A percentile compares a stretch with the other conserved stretches of the same genome.
These are phyloP conservation scores for Gastracanthus pulcherrimus DNA, from an alignment of 2,888 invertebrate species.

Conservation along the genomic window DNA sequence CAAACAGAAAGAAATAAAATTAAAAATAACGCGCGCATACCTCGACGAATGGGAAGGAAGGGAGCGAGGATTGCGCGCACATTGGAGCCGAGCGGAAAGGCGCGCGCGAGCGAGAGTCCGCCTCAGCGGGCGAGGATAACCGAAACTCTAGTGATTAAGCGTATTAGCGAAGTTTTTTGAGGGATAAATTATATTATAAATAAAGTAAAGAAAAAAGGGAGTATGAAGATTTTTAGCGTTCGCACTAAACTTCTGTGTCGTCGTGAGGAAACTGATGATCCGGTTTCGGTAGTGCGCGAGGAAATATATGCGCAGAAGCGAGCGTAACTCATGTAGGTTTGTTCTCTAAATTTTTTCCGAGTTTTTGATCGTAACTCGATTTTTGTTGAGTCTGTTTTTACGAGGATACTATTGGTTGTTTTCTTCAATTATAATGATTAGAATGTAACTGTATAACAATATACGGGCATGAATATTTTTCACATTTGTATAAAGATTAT, in stretches of 20 bases:
- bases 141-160: constrained; percentile 60
- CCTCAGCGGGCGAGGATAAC: constrained; percentile 59
- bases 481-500: neutral
- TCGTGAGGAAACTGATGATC: too few species aligned
- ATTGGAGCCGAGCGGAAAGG: neutral
- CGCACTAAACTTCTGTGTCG: too few species aligned
- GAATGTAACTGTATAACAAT: too few species aligned
- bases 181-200: constrained; percentile 32
- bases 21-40: neutral
- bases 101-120: constrained; percentile 39
- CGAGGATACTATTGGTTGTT: too few species aligned
- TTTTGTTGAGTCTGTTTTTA: too few species aligned
- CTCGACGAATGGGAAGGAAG: neutral
- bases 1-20: neutral
- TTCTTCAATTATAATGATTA: too few species aligned
- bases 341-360: too few species aligned
- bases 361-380: too few species aligned
- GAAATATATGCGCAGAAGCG: too few species aligned
- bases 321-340: too few species aligned
- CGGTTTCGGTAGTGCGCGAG: neutral
- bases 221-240: neutral
- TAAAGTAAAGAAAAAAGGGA: neutral
- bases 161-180: constrained; percentile 53
- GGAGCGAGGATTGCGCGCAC: neutral
- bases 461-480: neutral